Percentiles rank a stretch among this genome's conserved stretches.
These are phyloP conservation scores for Oryzias dopingdopingensis DNA, from an alignment of 2,797 vertebrate genomes.

Conservation along the genomic window DNA sequence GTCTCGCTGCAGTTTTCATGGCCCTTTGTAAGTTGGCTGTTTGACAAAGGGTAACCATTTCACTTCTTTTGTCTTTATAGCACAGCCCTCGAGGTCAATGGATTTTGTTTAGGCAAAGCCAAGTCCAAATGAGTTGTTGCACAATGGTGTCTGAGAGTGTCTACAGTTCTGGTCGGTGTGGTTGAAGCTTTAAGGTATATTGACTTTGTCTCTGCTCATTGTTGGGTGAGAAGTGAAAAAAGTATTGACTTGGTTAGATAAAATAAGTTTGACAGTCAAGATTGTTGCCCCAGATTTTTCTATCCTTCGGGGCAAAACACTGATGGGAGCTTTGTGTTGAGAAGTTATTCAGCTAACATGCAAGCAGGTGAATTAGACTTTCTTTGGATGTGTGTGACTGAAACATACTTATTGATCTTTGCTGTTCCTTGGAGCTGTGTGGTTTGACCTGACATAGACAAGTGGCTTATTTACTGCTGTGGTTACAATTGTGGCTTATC, in stretches of 20 bases:
- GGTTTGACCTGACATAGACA: conserved; percentile 39
- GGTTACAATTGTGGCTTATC: conserved; percentile 32
- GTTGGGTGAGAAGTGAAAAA: conserved; percentile 22
- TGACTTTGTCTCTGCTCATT: conserved; percentile 41
- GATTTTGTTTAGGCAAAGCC: conserved; percentile 63
- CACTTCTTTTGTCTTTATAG: conserved; percentile 34
- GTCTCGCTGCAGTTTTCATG: conserved; percentile 24
- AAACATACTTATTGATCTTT: conserved; percentile 39
- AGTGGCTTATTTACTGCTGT: conserved; percentile 23
- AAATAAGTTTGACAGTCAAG: conserved; percentile 25
- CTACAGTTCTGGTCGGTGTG: conserved; percentile 32
- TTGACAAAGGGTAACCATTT: conserved; percentile 27
- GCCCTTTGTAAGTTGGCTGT: conserved; percentile 23
- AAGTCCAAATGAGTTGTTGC: conserved; percentile 41
- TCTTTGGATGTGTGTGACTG: conserved; percentile 20
- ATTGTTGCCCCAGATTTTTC: conserved; percentile 42
- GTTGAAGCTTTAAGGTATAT: conserved; percentile 48
- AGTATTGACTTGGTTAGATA: conserved; percentile 48
- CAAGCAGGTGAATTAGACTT: conserved; percentile 21
- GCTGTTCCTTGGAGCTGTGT: conserved; percentile 12
- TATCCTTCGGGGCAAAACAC: conserved; percentile 32
- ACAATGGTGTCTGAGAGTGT: conserved; percentile 43
- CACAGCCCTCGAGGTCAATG: conserved; percentile 37
- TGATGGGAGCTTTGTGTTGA: conserved; percentile 30
- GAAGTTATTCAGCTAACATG: conserved; percentile 36